These are phyloP conservation scores for Lingula anatina DNA, from an alignment of 2,888 invertebrate species.

Conservation along the genomic window DNA sequence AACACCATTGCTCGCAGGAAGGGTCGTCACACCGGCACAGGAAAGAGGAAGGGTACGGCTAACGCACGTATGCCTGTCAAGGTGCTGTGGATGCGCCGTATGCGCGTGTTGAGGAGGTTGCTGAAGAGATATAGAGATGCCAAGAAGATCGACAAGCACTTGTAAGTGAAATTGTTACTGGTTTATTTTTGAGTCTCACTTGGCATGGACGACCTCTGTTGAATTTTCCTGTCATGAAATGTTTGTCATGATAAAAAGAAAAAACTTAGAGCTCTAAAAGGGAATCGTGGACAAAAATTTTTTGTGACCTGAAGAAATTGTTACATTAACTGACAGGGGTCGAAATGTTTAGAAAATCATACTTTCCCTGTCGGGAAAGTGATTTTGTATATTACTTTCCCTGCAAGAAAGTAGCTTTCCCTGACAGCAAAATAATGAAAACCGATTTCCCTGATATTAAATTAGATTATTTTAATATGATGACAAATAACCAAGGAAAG, in stretches of 20 bases:
- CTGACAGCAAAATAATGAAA: too few relatives aligned
- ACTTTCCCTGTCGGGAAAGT: too few relatives aligned
- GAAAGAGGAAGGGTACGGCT: slow-evolving; percentile 97
- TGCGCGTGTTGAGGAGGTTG: slow-evolving; percentile 91
- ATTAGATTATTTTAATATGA: too few relatives aligned
- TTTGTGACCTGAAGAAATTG: not conserved
- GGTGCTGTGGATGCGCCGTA: slow-evolving; percentile 83
- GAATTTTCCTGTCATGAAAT: not conserved
- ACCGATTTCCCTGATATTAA: too few relatives aligned
- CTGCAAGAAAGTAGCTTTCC: too few relatives aligned
- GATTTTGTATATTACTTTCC: too few relatives aligned
- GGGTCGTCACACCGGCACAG: slow-evolving; percentile 89
- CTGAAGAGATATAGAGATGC: slow-evolving; percentile 90
- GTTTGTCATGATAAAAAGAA: not conserved
- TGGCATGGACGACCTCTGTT: not conserved
- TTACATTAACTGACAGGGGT: not conserved
- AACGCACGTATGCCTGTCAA: slow-evolving; percentile 99
- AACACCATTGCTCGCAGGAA: slow-evolving; percentile 96
- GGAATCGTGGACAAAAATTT: not conserved
- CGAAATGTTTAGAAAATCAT: too few relatives aligned
- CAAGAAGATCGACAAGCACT: slow-evolving; percentile 97
- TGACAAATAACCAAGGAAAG: too few relatives aligned
- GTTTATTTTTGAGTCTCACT: not conserved
- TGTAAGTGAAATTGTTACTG: slow-evolving; percentile 54
- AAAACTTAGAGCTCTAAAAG: not conserved